Evolutionary conservation across 2,888 invertebrate species (phyloP).

Genomic region (Brachyopa scutellaris): DNA sequence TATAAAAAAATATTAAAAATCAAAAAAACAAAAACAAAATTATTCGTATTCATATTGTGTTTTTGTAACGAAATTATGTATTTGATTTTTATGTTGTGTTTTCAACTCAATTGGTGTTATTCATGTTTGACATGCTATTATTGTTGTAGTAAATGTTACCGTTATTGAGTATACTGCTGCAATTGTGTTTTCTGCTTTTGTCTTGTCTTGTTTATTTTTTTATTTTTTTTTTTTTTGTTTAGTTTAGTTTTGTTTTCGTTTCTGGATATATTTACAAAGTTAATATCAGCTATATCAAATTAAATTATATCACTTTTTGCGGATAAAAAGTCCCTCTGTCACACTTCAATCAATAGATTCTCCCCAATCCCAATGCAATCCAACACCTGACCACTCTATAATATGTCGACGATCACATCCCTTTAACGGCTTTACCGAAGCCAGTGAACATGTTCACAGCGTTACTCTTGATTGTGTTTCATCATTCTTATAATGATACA

Average conservation of each 20-base stretch:
- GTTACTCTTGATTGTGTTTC: too few species aligned
- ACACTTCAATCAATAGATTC: too few species aligned
- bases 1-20: constrained; percentile 50
- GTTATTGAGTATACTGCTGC: constrained; percentile 15
- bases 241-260: too few species aligned
- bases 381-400: too few species aligned
- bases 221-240: too few species aligned
- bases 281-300: constrained; percentile 33
- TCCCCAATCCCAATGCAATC: too few species aligned
- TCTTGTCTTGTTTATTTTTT: constrained; percentile 21
- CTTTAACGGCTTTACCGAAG: too few species aligned
- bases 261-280: neutral
- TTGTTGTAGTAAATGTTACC: constrained; percentile 40
- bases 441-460: too few species aligned
- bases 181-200: constrained; percentile 44
- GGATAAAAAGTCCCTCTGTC: too few species aligned
- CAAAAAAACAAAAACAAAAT: constrained; percentile 37
- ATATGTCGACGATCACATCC: too few species aligned
- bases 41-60: constrained; percentile 54
- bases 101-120: constrained; percentile 36
- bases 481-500: too few species aligned
- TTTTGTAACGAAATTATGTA: constrained; percentile 44
- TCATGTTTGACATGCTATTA: constrained; percentile 44
- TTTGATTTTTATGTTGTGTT: constrained; percentile 4
- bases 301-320: too few species aligned